A percentile compares a stretch with the other conserved stretches of the same genome.
These are phyloP conservation scores for Coracopsis vasa DNA, from an alignment of 2,113 vertebrate species.

Conservation along the genomic window DNA sequence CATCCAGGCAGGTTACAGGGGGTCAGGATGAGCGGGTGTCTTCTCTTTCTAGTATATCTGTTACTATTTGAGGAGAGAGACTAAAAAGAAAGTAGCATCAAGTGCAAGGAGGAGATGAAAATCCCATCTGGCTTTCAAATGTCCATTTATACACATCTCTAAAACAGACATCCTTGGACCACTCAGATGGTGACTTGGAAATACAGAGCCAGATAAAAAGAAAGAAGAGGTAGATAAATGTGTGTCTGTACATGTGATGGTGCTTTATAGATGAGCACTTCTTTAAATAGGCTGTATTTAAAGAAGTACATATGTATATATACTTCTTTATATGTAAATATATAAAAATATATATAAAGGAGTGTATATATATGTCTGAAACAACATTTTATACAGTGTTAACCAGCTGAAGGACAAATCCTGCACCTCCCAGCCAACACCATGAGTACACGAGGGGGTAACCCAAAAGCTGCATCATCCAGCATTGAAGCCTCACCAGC, in stretches of 20 bases:
- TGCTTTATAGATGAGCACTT: neutral
- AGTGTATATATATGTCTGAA: neutral
- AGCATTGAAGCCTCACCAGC: neutral
- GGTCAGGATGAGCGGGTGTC: neutral
- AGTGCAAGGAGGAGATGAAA: neutral
- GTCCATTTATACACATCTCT: neutral
- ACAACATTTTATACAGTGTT: neutral
- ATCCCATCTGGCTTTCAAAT: neutral
- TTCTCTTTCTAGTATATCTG: neutral
- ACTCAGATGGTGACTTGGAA: neutral
- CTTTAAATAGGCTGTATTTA: neutral
- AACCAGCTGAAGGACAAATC: neutral
- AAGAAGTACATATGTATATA: neutral
- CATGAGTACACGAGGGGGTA: neutral
- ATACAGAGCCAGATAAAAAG: neutral
- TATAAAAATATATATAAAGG: neutral
- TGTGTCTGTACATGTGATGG: fast-evolving
- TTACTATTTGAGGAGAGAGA: neutral
- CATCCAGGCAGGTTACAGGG: neutral
- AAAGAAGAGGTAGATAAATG: neutral
- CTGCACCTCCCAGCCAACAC: neutral
- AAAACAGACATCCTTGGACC: neutral
- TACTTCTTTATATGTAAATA: neutral
- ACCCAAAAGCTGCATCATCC: neutral
- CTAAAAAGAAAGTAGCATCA: neutral